Evolutionary conservation across 2,888 invertebrate species (phyloP).

Genomic region (Erynnis tages): DNA sequence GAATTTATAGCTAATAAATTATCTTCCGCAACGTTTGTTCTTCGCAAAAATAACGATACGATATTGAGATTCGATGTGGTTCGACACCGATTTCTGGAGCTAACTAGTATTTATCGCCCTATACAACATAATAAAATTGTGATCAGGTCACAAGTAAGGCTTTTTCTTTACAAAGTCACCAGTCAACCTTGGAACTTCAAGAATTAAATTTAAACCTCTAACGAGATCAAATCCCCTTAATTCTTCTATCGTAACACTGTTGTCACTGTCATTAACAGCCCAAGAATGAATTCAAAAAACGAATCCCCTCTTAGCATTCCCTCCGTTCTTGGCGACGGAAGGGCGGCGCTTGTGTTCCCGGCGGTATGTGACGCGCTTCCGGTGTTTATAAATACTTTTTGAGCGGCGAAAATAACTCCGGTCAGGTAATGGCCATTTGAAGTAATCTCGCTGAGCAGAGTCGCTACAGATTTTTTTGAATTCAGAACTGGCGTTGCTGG

Average conservation of each 20-base stretch:
- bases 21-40: conserved; percentile 13
- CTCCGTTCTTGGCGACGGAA: conserved; percentile 10
- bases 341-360: conserved; percentile 29
- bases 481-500: neutral
- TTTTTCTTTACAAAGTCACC: too few species aligned
- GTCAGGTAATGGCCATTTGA: conserved; percentile 23
- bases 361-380: conserved; percentile 33
- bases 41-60: conserved; percentile 20
- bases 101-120: too few species aligned
- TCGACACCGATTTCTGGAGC: neutral
- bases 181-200: too few species aligned
- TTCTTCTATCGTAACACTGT: conserved; percentile 2
- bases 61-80: neutral
- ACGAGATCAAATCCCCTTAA: neutral
- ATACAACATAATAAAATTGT: too few species aligned
- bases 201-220: neutral
- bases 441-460: conserved; percentile 16
- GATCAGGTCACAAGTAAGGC: too few species aligned
- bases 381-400: conserved; percentile 25
- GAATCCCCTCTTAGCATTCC: conserved; percentile 14
- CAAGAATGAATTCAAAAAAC: conserved; percentile 14
- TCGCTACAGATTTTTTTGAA: conserved; percentile 11
- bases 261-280: conserved; percentile 15
- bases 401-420: conserved; percentile 20
- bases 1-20: conserved; percentile 25